These are phyloP conservation scores for Drosophila incognita DNA, from an alignment of 2,888 invertebrate genomes.

Conservation along the genomic window DNA sequence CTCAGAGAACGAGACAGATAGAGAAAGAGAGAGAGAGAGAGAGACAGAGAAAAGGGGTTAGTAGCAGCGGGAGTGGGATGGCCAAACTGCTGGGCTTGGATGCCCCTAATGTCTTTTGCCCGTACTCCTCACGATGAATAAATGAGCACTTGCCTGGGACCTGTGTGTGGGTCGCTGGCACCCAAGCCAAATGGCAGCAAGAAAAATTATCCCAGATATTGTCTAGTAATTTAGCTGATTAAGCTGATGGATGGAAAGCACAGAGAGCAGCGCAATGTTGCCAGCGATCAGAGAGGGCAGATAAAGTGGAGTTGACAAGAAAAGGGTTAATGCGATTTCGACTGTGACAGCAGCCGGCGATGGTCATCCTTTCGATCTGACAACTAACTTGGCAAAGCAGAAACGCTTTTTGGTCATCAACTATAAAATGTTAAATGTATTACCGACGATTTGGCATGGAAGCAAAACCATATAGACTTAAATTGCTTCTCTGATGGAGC, in stretches of 20 bases:
- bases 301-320: constrained; percentile 56
- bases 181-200: constrained; percentile 71
- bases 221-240: constrained; percentile 81
- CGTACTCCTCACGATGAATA: constrained; percentile 66
- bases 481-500: not conserved
- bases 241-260: constrained; percentile 80
- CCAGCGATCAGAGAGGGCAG: constrained; percentile 65
- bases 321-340: constrained; percentile 79
- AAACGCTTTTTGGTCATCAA: constrained; percentile 1
- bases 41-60: not conserved
- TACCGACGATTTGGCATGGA: not conserved
- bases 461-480: not conserved
- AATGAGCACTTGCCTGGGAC: constrained; percentile 75
- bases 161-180: constrained; percentile 38
- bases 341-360: constrained; percentile 64
- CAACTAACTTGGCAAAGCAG: constrained; percentile 9
- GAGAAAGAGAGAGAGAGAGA: constrained; percentile 14
- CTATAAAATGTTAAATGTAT: constrained; percentile 7
- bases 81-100: constrained; percentile 46
- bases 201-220: constrained; percentile 80
- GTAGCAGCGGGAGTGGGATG: constrained; percentile 16
- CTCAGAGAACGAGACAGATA: constrained; percentile 20
- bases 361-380: constrained; percentile 33
- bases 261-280: constrained; percentile 63
- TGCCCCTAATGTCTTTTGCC: constrained; percentile 75